Evolutionary conservation across 1,140 invertebrate species (phyloP).

Genomic region (Cyphomyrmex costatus): DNA sequence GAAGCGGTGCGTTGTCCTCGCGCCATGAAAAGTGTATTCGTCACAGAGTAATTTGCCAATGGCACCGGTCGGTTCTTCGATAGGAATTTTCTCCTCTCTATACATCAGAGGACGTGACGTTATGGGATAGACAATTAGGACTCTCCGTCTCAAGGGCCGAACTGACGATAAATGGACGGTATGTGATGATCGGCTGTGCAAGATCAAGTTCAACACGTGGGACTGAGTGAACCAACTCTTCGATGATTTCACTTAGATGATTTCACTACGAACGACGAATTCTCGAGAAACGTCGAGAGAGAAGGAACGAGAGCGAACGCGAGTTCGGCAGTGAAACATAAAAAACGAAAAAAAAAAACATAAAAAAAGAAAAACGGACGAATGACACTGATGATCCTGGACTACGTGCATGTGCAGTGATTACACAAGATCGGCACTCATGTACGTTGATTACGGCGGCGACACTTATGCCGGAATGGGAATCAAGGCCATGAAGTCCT

Average conservation of each 20-base stretch:
- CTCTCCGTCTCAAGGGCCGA: background rate
- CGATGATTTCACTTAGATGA: slow-evolving; percentile 18
- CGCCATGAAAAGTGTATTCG: background rate
- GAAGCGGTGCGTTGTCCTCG: background rate
- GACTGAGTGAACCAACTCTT: background rate
- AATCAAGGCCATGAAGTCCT: slow-evolving; percentile 88
- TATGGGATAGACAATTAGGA: slow-evolving; percentile 12
- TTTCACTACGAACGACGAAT: slow-evolving; percentile 5
- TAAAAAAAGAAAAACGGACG: slow-evolving; percentile 9
- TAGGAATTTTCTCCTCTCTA: background rate
- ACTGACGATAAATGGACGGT: background rate
- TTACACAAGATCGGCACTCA: slow-evolving; percentile 79
- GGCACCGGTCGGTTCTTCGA: background rate
- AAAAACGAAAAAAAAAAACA: too few relatives aligned
- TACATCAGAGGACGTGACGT: background rate
- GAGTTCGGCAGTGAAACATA: background rate
- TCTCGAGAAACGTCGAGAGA: slow-evolving; percentile 14
- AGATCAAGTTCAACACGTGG: background rate
- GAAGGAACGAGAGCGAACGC: background rate
- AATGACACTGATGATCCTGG: slow-evolving; percentile 67
- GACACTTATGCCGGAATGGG: slow-evolving; percentile 86
- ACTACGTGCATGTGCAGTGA: slow-evolving; percentile 79
- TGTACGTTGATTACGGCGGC: slow-evolving; percentile 85
- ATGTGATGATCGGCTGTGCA: slow-evolving; percentile 13
- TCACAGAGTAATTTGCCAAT: background rate